Conservation (phyloP, 2,888 invertebrate species). For the Aplocera efformata region DNA sequence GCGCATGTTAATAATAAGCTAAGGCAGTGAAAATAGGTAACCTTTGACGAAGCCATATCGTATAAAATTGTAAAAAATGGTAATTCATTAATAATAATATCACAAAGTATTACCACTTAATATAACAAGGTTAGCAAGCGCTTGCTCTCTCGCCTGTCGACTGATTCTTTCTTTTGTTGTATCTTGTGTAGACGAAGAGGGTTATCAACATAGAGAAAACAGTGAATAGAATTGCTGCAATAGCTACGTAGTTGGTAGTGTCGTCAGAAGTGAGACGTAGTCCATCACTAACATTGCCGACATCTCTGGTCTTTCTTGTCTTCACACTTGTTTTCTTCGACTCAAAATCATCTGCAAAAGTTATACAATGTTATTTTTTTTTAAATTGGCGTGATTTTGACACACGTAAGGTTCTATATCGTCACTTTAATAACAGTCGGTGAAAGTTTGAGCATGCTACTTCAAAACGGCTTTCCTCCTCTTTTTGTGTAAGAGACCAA, state of each 20-base stretch:
- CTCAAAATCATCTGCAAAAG: constrained; percentile 63
- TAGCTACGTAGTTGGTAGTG: constrained; percentile 43
- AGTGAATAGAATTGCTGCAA: constrained; percentile 49
- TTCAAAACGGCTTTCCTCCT: no score
- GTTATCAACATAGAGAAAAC: constrained; percentile 46
- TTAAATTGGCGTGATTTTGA: no score
- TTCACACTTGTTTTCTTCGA: constrained; percentile 57
- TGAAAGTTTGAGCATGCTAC: no score
- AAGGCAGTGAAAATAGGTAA: constrained; percentile 53
- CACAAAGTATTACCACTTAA: constrained; percentile 45
- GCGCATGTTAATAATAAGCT: constrained; percentile 55
- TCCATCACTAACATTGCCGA: constrained; percentile 37
- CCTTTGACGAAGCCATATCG: constrained; percentile 40
- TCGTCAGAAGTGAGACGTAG: constrained; percentile 23
- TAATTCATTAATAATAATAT: constrained; percentile 45
- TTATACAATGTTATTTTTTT: no score
- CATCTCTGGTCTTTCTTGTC: constrained; percentile 57
- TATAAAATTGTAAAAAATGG: constrained; percentile 32
- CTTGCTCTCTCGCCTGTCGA: constrained; percentile 15
- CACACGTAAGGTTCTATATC: no score
- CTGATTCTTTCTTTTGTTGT: constrained; percentile 29
- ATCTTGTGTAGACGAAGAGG: constrained; percentile 42
- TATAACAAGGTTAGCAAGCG: constrained; percentile 37
- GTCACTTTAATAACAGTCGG: no score
- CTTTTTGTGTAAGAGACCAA: no score